These are phyloP conservation scores for Caerostris extrusa DNA, from an alignment of 1,140 invertebrate genomes.

Conservation along the genomic window DNA sequence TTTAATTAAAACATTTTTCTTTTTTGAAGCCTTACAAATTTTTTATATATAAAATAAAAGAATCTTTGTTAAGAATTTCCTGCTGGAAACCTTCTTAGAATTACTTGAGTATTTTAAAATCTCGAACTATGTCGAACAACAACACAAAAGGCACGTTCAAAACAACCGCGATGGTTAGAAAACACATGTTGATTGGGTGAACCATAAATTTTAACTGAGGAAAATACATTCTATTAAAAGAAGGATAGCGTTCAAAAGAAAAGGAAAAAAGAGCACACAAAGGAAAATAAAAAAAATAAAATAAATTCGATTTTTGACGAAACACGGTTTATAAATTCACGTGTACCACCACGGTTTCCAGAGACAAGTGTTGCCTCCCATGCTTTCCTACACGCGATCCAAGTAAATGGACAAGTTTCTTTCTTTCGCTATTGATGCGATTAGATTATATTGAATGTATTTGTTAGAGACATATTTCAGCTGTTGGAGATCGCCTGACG, in stretches of 20 bases:
- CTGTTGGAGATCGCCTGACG: neutral
- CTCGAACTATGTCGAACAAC: no score
- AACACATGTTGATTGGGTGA: neutral
- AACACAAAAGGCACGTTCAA: no score
- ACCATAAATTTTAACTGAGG: neutral
- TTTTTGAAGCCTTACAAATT: no score
- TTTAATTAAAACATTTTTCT: no score
- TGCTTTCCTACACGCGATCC: neutral
- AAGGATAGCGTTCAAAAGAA: neutral
- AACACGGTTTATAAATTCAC: neutral
- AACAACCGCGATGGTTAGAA: neutral
- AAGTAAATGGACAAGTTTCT: neutral
- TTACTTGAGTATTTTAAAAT: no score
- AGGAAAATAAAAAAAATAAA: neutral
- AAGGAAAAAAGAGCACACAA: neutral
- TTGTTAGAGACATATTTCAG: neutral
- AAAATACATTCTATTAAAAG: neutral
- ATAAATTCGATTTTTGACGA: neutral
- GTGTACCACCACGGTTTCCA: neutral
- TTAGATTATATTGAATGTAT: neutral
- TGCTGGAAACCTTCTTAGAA: no score
- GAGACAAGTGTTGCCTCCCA: neutral
- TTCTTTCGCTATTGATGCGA: neutral
- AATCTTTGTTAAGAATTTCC: no score
- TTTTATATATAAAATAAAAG: no score